Evolutionary conservation across 2,888 invertebrate species (phyloP), one percentile per base, ranked within the genome.

Genomic region (Cephus spinipes): DNA sequence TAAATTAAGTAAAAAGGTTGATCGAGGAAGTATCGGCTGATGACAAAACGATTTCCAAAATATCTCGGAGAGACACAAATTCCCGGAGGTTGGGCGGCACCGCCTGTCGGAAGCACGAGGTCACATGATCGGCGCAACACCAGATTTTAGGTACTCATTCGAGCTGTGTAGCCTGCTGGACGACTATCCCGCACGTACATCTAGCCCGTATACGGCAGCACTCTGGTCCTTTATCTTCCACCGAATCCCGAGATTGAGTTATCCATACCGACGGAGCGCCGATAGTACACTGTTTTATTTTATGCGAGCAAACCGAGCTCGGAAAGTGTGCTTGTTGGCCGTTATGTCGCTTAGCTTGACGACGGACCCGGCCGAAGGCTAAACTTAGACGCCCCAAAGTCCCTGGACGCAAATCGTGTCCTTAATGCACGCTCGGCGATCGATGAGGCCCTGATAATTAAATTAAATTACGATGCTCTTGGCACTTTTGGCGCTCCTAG

Each of bases 361-460:
- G 80, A 77, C 69, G 32, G 4, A 32, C 79, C 78, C 80, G 85
- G 88, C 88, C 89, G 87, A 87, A 88, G 85, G 88, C 90, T 91
- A 91, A 90, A 90, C 88, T 90, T 91, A 91, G 90, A 86, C 82
- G 83, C 81, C 82, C 81, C 82, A 83, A 88, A 88, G 90, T 88
- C 90, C 90, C 90, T 90, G 90, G 88, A 89, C 87, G 86, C 83
- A 83, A 83, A 86, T 82, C 76, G 83, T 85, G 84, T 85, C 85
- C 84, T 85, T 83, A 83, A 84, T 83, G 83, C 82, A 78, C 77
- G 81, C 80, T 81, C 15, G 4, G 40, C 85, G 83, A 88, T 87
- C 87, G 87, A 88, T 88, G 87, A 86, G 84, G 80, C 80, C 82
- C 75, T 76, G 81, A 86, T 87, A 89, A 89, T 89, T 87, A 87